Base-by-base conservation (phyloP, 2,888 invertebrate species). In the Drosophila eohydei region DNA sequence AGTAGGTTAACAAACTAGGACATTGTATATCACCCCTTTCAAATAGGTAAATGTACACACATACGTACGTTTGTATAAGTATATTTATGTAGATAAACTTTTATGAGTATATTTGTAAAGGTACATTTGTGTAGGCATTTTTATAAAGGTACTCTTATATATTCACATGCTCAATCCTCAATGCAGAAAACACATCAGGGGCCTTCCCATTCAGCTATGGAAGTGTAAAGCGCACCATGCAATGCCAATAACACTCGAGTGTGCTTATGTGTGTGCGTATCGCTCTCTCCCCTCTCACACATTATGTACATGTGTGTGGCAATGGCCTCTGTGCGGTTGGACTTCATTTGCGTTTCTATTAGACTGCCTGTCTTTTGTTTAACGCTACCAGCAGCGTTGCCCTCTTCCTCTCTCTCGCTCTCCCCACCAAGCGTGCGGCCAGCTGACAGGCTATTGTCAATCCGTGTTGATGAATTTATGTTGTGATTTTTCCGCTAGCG, bases 311-410 rank as follows among this genome's bases (percentile, higher is more conserved):
- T 52, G 41, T 54, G 40, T 68, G 57, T 78, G 88, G 66, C 88
- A 81, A 63, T 83, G 73, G 77, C 70, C 72, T 69, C 73, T 70
- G 54, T 48, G 46, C 26, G 65, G 55, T 67, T 61, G 60, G 79
- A 81, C 82, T 81, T 74, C 74, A 81, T 81, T 81, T 81, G 74
- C 79, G 60, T 75, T 74, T 58, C 72, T 55, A 65, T 86, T 87
- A 74, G 87, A 87, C 72, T 74, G 82, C 61, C 73, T 89, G 88
- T 87, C 89, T 89, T 86, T 83, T 90, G 88, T 90, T 76, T 76
- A 81, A 62, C 61, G 58, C 55, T 54, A 55, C 48, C 62, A 54
- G 54, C 52, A 28, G 14, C 11, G 14, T 40, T 40, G 28, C 32
- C 55, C 28, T 11, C 34, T 32, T 11, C 14, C 34, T 12, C 16